A percentile compares a stretch with the other conserved stretches of the same genome.
Evolutionary conservation across 2,797 vertebrate genomes (phyloP).

Genomic region (Accipiter fasciatus): DNA sequence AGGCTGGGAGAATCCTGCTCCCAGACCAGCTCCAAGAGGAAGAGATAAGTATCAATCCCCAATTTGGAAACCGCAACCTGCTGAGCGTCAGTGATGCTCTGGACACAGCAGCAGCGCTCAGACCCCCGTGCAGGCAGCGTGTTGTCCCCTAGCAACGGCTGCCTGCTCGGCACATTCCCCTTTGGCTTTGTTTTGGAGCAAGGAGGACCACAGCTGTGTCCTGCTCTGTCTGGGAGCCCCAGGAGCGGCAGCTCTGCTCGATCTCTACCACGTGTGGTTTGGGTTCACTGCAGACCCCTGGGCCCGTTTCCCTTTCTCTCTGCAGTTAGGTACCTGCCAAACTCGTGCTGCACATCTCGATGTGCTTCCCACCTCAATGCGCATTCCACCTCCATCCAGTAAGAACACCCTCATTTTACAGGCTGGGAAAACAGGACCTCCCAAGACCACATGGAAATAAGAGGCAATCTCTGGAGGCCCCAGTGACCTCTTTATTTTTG

Average conservation of each 20-base stretch:
- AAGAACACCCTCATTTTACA: not conserved
- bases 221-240: not conserved
- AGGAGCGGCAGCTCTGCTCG: not conserved
- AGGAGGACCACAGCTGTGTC: not conserved
- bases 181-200: not conserved
- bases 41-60: not conserved
- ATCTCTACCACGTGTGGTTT: fast-evolving
- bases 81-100: not conserved
- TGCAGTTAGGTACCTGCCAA: not conserved
- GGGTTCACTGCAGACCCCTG: not conserved
- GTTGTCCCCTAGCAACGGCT: not conserved
- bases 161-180: not conserved
- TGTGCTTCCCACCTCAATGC: fast-evolving
- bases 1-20: not conserved
- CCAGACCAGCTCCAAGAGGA: not conserved
- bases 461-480: not conserved
- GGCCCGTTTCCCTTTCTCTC: not conserved
- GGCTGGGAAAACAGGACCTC: not conserved
- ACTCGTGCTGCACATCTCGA: not conserved
- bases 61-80: not conserved
- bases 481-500: not conserved
- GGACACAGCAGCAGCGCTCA: not conserved
- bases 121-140: not conserved
- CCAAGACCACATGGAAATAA: not conserved
- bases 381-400: not conserved